phyloP scores from a whole-genome alignment of 2,888 invertebrate genomes.

The Meandrusa payeni region DNA sequence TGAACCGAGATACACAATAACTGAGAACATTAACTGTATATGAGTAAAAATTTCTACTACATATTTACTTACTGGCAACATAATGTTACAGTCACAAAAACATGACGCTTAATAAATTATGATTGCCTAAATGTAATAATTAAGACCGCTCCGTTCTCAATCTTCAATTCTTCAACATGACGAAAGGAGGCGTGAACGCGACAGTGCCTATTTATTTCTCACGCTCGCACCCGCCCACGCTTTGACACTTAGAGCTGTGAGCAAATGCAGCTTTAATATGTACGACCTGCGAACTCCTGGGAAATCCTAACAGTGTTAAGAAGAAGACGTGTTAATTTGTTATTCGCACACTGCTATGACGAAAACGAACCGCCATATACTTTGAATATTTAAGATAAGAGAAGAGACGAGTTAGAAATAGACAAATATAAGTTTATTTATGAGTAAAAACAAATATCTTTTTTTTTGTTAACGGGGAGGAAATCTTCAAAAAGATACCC shows the following conservation, averaged over 20 bases:
- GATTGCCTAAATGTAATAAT: conserved; percentile 52
- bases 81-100: not conserved
- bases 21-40: too few relatives aligned
- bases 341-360: conserved; percentile 8
- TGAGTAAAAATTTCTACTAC: too few relatives aligned
- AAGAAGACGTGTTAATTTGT: conserved; percentile 13
- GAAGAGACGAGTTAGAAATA: too few relatives aligned
- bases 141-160: conserved; percentile 41
- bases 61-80: too few relatives aligned
- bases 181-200: conserved; percentile 51
- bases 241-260: conserved; percentile 34
- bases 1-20: too few relatives aligned
- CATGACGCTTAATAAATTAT: conserved; percentile 42
- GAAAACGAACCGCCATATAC: too few relatives aligned
- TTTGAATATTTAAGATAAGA: too few relatives aligned
- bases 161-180: conserved; percentile 43
- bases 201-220: conserved; percentile 70
- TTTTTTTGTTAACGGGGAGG: too few relatives aligned
- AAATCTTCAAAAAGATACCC: too few relatives aligned
- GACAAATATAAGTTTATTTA: too few relatives aligned
- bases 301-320: conserved; percentile 32
- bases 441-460: too few relatives aligned
- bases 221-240: conserved; percentile 75
- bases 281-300: conserved; percentile 32
- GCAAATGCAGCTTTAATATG: conserved; percentile 42